Evolutionary conservation across 30 jellyfish, hydroid and myxozoan genomes (phyloP), one percentile per base, ranked within the genome.

Genomic region (Haliclystus octoradiatus): DNA sequence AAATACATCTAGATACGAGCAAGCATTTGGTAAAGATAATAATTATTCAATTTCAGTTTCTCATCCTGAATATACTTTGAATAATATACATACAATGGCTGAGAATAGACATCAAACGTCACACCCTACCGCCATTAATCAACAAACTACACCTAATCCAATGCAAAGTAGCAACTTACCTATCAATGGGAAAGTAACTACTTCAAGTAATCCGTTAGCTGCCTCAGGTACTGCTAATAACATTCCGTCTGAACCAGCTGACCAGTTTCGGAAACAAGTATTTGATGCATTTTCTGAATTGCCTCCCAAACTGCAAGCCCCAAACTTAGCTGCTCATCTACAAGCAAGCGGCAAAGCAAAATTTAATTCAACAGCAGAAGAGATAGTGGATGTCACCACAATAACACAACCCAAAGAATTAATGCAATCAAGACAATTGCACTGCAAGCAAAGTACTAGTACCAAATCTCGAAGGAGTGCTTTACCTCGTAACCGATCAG

Each of bases 241-340:
- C 40, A 31, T 50, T 9, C 47, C 65, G 28, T 73, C 63, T 65
- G 52, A 62, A 70, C 46, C 57, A 40, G 73, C 69, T 34, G 63
- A 69, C 60, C 83, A 69, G 28, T 63, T 67, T 27, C 78, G 83
- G 27, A 72, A 72, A 35, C 34, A 79, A 0, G 67, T 65, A 26
- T 66, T 69, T 49, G 66, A 62, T 26, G 83, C 66, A 46, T 82
- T 23, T 65, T 52, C 94, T 5, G 88, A 82, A 5, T 81, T 91
- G 66, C 99, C 99, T 5, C 99, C 99, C 32, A 94, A 91, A 77
- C 92, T 91, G 14, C 95, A 91, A 71, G 99, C 99, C 1, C 99
- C 99, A 0, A 82, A 91, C 67, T 87, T 91, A 23, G 82, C 95
- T 25, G 95, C 99, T 3, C 95, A 78, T 70, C 74, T 91, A 29